A percentile compares a stretch with the other conserved stretches of the same genome.
phyloP scores from a whole-genome alignment of 53 echinoderm and acorn worm species.

The Henricia sp. region DNA sequence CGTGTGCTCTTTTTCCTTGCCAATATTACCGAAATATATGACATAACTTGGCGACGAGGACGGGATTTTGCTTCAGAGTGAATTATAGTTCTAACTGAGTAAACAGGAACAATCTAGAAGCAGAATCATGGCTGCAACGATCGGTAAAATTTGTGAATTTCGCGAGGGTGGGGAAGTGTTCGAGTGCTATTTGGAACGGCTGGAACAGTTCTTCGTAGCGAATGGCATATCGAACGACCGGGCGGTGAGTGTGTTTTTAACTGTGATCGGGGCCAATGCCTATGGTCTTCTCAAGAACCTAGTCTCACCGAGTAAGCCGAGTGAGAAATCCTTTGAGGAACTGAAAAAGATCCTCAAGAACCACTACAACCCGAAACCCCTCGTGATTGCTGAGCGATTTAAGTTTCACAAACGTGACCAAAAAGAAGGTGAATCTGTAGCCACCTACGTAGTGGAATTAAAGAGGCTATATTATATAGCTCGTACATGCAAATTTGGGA shows the following conservation, averaged over 20 bases:
- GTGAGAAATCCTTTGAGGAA: slow-evolving; percentile 41
- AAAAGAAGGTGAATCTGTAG: slow-evolving; percentile 50
- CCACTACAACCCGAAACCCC: slow-evolving; percentile 60
- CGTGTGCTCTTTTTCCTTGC: too few species aligned
- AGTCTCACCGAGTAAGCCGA: slow-evolving; percentile 53
- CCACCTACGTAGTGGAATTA: slow-evolving; percentile 51
- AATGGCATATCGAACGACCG: slow-evolving; percentile 52
- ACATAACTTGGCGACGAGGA: slow-evolving; percentile 21
- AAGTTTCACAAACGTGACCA: slow-evolving; percentile 70
- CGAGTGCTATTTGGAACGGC: slow-evolving; percentile 48
- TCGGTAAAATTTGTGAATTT: slow-evolving; percentile 59
- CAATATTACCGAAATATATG: too few species aligned
- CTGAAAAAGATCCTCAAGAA: slow-evolving; percentile 43
- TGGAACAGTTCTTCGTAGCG: slow-evolving; percentile 59
- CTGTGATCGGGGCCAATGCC: slow-evolving; percentile 36
- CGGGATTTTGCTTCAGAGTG: not conserved
- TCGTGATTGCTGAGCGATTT: slow-evolving; percentile 70
- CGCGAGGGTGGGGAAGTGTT: slow-evolving; percentile 27
- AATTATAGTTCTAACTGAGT: not conserved
- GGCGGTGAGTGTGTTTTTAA: slow-evolving; percentile 40
- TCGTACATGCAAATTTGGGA: slow-evolving; percentile 59
- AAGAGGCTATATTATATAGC: slow-evolving; percentile 65
- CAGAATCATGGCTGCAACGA: slow-evolving; percentile 24
- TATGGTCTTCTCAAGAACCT: slow-evolving; percentile 56
- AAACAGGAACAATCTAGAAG: slow-evolving; percentile 18